Conservation (phyloP, 2,888 invertebrate species). For the Xestia c-nigrum region DNA sequence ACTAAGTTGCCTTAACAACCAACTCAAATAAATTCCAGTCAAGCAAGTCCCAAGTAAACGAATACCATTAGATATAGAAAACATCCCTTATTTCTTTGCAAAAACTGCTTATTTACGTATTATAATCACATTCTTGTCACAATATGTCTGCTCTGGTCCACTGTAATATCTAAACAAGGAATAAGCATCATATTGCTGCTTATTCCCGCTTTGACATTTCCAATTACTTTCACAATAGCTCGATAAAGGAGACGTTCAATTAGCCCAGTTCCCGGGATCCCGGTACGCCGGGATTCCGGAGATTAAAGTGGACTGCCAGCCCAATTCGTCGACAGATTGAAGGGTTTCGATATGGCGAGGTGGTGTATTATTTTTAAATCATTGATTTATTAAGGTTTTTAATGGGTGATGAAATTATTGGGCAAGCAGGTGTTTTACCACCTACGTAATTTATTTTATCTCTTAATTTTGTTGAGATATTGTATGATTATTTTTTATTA, state of each 20-base stretch:
- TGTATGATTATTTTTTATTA: background rate
- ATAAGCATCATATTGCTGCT: constrained; percentile 38
- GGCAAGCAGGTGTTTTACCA: background rate
- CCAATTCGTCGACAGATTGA: constrained; percentile 43
- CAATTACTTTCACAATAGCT: constrained; percentile 54
- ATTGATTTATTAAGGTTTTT: constrained; percentile 31
- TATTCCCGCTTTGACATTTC: constrained; percentile 57
- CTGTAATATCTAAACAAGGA: constrained; percentile 33
- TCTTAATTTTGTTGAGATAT: background rate
- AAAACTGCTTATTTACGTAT: constrained; percentile 20
- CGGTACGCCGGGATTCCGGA: constrained; percentile 27
- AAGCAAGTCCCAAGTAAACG: background rate
- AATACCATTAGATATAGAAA: background rate
- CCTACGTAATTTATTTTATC: background rate
- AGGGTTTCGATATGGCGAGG: constrained; percentile 8
- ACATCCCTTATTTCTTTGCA: background rate
- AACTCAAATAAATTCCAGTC: background rate
- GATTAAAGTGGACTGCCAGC: constrained; percentile 53
- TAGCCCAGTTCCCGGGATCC: constrained; percentile 44
- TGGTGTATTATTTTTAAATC: constrained; percentile 28
- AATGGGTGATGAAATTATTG: background rate
- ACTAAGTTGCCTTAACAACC: background rate
- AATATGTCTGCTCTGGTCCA: constrained; percentile 1
- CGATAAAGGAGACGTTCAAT: constrained; percentile 61
- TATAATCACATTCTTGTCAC: constrained; percentile 6